A percentile compares a stretch with the other conserved stretches of the same genome.
Evolutionary conservation across 2,797 vertebrate genomes (phyloP).

Genomic region (Ctenopoma kingsleyae): DNA sequence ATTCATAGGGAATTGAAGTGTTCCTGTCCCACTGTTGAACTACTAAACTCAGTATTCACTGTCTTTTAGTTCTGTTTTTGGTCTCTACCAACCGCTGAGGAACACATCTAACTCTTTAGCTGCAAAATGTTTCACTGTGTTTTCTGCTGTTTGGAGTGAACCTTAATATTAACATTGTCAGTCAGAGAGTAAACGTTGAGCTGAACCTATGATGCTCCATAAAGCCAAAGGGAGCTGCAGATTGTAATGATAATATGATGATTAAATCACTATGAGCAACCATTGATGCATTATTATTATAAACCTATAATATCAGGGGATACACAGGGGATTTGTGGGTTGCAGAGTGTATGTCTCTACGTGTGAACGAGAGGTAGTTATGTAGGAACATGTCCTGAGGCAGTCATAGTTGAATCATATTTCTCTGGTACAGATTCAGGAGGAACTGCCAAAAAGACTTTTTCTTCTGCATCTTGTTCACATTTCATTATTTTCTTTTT

Average conservation of each 20-base stretch:
- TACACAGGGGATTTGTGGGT: not conserved
- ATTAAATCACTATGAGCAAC: not conserved
- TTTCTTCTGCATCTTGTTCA: not conserved
- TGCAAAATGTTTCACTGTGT: not conserved
- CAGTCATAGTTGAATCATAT: not conserved
- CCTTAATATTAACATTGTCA: no score
- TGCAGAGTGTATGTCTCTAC: not conserved
- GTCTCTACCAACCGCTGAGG: not conserved
- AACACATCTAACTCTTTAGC: not conserved
- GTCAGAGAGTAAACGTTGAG: not conserved
- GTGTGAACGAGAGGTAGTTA: not conserved
- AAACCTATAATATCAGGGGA: not conserved
- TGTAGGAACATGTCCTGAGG: not conserved
- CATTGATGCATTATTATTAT: not conserved
- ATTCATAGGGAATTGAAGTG: no score
- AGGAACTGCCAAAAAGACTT: not conserved
- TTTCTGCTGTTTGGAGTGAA: no score
- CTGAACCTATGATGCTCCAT: not conserved
- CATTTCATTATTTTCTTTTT: not conserved
- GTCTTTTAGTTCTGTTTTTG: not conserved
- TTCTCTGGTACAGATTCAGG: slow-evolving; percentile 3
- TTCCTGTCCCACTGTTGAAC: not conserved
- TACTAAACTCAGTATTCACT: not conserved
- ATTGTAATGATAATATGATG: not conserved
- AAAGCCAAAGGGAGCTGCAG: not conserved